A percentile compares a stretch with the other conserved stretches of the same genome.
Conservation (phyloP, 1,140 invertebrate genomes). For the Drosophila kohkoa region DNA sequence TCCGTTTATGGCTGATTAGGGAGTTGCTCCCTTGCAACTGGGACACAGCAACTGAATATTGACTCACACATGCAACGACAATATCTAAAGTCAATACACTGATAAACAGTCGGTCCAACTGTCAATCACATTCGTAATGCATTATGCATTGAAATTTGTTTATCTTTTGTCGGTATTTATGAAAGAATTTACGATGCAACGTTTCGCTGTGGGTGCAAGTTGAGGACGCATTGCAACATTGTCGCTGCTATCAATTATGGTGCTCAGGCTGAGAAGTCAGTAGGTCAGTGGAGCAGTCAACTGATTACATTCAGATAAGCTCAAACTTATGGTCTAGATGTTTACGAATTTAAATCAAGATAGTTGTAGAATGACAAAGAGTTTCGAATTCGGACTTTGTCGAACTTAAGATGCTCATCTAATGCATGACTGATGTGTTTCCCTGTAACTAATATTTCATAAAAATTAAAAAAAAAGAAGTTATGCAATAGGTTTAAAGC, state of each 20-base stretch:
- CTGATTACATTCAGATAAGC: conserved; percentile 33
- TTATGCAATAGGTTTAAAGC: neutral
- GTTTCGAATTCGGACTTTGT: neutral
- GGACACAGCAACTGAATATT: conserved; percentile 60
- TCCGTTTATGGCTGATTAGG: conserved; percentile 42
- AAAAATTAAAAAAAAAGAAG: neutral
- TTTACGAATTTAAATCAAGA: neutral
- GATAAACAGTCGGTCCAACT: conserved; percentile 29
- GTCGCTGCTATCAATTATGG: conserved; percentile 29
- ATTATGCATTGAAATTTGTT: conserved; percentile 34
- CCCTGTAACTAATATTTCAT: neutral
- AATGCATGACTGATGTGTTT: too few species aligned
- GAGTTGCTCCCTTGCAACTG: conserved; percentile 51
- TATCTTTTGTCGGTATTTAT: conserved; percentile 47
- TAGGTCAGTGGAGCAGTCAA: conserved; percentile 49
- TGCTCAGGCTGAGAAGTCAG: conserved; percentile 11
- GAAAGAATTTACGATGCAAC: conserved; percentile 38
- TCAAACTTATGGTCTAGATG: neutral
- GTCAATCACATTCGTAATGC: neutral
- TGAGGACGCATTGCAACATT: conserved; percentile 21
- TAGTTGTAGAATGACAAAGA: neutral
- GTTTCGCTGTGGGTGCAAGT: conserved; percentile 18
- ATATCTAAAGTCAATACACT: conserved; percentile 60
- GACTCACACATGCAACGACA: conserved; percentile 46
- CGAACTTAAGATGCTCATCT: too few species aligned